Evolutionary conservation across 2,797 vertebrate genomes (phyloP), one percentile per base, ranked within the genome.

Genomic region (Acomys russatus): DNA sequence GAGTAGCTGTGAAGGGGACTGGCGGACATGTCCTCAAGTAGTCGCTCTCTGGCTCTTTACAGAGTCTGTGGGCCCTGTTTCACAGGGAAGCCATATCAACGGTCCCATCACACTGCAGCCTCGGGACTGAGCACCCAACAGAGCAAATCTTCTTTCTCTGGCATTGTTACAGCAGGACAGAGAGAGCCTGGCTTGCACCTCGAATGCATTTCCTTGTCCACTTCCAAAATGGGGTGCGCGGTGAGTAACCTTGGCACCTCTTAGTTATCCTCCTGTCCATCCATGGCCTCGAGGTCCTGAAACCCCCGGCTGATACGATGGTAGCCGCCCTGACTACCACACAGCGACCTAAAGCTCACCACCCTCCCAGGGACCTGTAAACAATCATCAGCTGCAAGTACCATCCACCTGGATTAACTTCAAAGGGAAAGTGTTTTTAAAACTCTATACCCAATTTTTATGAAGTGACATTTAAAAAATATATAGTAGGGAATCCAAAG

Each of bases 401-500:
- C 35, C 15, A 44, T 1, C 3, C 10, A 38, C 68, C 76, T 84
- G 85, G 91, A 88, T 84, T 76, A 51, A 23, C 28, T 22, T 91
- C 59, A 74, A 87, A 87, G 78, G 3, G n/a, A 64, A 94, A 88
- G 22, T 70, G 22, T 59, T 61, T 44, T 38, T 11, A 59, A 68
- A 83, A 56, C n/a, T 44, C 25, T 77, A 66, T 0, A 61, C 7
- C 9, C 28, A 85, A 61, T 20, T 77, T 94, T n/a, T 51, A 74
- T 22, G 18, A 89, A 90, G 54, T 63, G 66, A 74, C 56, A 56
- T 33, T 33, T 74, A 79, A 44, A 44, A 44, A 44, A 44, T 3
- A 51, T 73, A 85, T 74, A 88, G 80, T 79, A 90, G 56, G 87
- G 25, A 85, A 30, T 76, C 80, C 79, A 83, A 82, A 84, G 51